These are phyloP conservation scores for Chamaea fasciata DNA, from an alignment of 2,113 vertebrate species.

Conservation along the genomic window DNA sequence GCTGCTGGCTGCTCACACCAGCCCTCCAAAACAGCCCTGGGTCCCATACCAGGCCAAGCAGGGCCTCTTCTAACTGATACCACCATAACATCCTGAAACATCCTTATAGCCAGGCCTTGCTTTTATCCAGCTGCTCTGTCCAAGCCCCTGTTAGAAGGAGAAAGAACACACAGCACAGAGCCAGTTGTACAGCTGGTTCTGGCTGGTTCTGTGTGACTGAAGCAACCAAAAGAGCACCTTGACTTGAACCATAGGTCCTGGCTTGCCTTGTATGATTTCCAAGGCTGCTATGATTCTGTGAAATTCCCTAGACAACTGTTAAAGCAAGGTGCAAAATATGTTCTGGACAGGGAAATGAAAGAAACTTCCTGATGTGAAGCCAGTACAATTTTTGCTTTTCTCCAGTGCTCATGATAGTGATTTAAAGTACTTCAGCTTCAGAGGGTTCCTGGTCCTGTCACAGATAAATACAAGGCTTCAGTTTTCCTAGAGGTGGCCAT, in stretches of 20 bases:
- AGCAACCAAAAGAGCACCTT: neutral
- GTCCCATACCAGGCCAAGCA: fast-evolving
- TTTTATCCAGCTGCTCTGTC: neutral
- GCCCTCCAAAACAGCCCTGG: neutral
- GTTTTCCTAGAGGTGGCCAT: neutral
- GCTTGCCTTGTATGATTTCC: neutral
- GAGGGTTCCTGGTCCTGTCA: neutral
- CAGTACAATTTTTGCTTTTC: neutral
- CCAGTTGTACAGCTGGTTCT: neutral
- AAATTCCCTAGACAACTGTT: neutral
- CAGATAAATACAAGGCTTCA: neutral
- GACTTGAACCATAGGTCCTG: neutral
- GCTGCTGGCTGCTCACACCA: neutral
- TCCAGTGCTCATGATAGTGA: neutral
- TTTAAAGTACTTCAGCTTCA: neutral
- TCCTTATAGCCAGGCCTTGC: neutral
- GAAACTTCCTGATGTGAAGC: neutral
- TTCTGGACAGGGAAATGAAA: neutral
- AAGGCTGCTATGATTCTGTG: neutral
- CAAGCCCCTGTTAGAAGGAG: neutral
- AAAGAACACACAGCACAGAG: neutral
- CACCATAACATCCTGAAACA: neutral
- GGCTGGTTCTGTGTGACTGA: neutral
- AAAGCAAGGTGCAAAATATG: neutral
- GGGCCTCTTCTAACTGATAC: neutral